A percentile compares a stretch with the other conserved stretches of the same genome.
phyloP scores from a whole-genome alignment of 2,113 vertebrate genomes.

The Athene cunicularia region DNA sequence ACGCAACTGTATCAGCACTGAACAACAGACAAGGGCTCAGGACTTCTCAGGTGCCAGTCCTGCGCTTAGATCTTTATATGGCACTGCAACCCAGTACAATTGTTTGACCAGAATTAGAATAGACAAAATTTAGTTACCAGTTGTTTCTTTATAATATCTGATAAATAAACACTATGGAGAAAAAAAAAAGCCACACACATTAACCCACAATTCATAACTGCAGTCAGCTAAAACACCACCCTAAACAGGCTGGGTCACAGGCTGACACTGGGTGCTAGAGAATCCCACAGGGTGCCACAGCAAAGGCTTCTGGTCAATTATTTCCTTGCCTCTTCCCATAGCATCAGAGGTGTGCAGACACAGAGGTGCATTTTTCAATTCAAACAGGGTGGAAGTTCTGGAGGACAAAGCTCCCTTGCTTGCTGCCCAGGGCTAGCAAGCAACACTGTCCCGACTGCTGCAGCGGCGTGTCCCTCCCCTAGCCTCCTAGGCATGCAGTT shows the following conservation, averaged over 20 bases:
- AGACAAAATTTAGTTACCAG: background rate
- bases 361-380: background rate
- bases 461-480: background rate
- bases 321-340: background rate
- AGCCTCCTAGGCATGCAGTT: background rate
- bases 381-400: background rate
- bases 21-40: background rate
- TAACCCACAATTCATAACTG: background rate
- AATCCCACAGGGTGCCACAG: background rate
- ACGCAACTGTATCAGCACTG: rapidly evolving
- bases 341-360: background rate
- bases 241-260: background rate
- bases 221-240: background rate
- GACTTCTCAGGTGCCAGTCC: background rate
- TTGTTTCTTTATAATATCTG: background rate
- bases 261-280: background rate
- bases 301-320: background rate
- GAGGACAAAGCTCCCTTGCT: background rate
- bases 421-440: background rate
- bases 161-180: background rate
- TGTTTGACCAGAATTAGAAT: background rate
- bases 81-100: background rate
- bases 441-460: background rate
- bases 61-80: background rate
- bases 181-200: background rate